Evolutionary conservation across 2,113 vertebrate genomes (phyloP).

Genomic region (Cryptomyrus ogoouensis): DNA sequence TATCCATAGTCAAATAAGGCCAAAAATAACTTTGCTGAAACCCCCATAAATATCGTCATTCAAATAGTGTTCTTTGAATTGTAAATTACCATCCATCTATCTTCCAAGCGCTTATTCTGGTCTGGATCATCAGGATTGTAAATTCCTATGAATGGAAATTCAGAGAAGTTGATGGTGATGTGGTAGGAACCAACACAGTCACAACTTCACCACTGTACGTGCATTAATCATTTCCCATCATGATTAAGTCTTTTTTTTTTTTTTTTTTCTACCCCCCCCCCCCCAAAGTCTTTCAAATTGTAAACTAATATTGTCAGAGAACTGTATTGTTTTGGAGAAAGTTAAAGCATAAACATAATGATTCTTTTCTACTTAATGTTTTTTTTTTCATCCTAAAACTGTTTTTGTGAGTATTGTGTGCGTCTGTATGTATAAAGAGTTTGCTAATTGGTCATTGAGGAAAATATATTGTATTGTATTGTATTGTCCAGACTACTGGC

Average conservation of each 20-base stretch:
- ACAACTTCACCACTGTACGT: neutral
- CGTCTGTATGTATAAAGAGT: neutral
- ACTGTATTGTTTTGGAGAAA: neutral
- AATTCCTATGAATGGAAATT: neutral
- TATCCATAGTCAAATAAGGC: slow-evolving; percentile 30
- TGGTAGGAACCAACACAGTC: neutral
- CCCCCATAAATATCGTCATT: slow-evolving; percentile 32
- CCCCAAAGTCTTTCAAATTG: neutral
- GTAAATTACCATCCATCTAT: neutral
- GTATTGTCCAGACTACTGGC: neutral
- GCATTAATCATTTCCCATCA: neutral
- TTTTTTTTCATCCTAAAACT: neutral
- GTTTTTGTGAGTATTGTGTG: neutral
- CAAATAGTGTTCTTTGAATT: slow-evolving; percentile 35
- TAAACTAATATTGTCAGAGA: neutral
- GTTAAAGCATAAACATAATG: neutral
- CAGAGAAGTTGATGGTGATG: neutral
- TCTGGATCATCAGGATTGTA: slow-evolving; percentile 12
- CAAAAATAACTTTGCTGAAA: slow-evolving; percentile 32
- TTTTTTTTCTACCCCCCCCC: no score
- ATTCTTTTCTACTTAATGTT: neutral
- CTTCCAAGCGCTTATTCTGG: neutral
- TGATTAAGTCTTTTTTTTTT: neutral
- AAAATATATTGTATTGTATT: neutral
- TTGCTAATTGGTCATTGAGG: neutral